These are phyloP conservation scores for Rhagonycha fulva DNA, from an alignment of 2,888 invertebrate genomes.

Conservation along the genomic window DNA sequence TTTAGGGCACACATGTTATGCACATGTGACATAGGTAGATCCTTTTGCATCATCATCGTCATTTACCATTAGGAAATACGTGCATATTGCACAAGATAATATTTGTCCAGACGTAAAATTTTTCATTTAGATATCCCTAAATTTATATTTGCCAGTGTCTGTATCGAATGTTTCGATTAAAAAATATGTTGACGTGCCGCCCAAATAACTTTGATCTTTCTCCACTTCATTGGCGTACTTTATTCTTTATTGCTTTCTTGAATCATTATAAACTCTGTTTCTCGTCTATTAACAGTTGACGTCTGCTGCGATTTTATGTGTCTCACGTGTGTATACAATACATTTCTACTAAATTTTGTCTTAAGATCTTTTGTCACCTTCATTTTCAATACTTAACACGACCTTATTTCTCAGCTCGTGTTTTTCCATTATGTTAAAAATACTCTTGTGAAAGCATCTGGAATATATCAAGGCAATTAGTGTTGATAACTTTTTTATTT, in stretches of 20 bases:
- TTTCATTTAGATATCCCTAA: constrained; percentile 2
- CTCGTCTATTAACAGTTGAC: constrained; percentile 52
- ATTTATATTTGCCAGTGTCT: constrained; percentile 37
- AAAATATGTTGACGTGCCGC: constrained; percentile 43
- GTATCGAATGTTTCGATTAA: constrained; percentile 47
- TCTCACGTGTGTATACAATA: constrained; percentile 47
- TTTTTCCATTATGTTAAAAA: background rate
- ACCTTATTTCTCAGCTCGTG: background rate
- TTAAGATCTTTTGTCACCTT: constrained; percentile 4
- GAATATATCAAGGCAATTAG: background rate
- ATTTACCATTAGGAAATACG: constrained; percentile 8
- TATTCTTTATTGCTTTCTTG: constrained; percentile 52
- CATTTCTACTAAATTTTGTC: constrained; percentile 33
- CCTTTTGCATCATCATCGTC: constrained; percentile 18
- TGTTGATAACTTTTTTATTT: background rate
- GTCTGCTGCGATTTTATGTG: constrained; percentile 52
- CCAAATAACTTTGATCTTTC: constrained; percentile 50
- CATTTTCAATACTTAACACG: background rate
- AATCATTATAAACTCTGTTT: constrained; percentile 51
- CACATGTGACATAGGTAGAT: constrained; percentile 35
- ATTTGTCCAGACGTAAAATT: background rate
- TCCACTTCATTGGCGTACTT: constrained; percentile 51
- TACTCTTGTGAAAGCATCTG: background rate
- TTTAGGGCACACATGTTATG: constrained; percentile 34
- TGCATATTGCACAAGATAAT: constrained; percentile 32